Conservation (phyloP, 2,113 vertebrate species). For the Cyprinodon variegatus region DNA sequence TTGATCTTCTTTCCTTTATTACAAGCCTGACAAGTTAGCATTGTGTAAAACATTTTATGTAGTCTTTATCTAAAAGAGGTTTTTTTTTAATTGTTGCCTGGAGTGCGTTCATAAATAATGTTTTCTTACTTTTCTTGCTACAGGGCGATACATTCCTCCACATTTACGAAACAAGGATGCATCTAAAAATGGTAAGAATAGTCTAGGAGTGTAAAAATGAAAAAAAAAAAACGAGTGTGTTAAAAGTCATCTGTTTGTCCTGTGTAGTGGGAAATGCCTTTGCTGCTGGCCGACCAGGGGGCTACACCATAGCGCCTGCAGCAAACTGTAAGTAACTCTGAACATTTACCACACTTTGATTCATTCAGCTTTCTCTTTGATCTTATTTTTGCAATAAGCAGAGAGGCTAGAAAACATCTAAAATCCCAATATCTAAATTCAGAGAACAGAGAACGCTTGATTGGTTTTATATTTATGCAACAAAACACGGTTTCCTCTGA, state of each 20-base stretch:
- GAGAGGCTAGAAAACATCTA: no score
- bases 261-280: constrained; percentile 74
- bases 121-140: constrained; percentile 30
- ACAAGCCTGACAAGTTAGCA: neutral
- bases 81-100: neutral
- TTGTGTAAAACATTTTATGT: neutral
- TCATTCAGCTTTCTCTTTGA: neutral
- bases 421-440: no score
- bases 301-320: constrained; percentile 70
- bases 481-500: no score
- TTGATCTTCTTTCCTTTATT: neutral
- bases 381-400: no score
- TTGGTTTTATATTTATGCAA: no score
- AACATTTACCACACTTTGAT: neutral
- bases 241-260: neutral
- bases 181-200: constrained; percentile 86
- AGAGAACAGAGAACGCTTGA: no score
- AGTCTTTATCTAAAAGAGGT: no score
- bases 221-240: neutral
- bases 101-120: neutral
- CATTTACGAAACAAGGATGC: constrained; percentile 94
- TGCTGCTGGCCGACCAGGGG: constrained; percentile 68
- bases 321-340: constrained; percentile 72
- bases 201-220: neutral
- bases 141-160: constrained; percentile 96